Evolutionary conservation across 2,888 invertebrate genomes (phyloP).

Genomic region (Nyleta sp.): DNA sequence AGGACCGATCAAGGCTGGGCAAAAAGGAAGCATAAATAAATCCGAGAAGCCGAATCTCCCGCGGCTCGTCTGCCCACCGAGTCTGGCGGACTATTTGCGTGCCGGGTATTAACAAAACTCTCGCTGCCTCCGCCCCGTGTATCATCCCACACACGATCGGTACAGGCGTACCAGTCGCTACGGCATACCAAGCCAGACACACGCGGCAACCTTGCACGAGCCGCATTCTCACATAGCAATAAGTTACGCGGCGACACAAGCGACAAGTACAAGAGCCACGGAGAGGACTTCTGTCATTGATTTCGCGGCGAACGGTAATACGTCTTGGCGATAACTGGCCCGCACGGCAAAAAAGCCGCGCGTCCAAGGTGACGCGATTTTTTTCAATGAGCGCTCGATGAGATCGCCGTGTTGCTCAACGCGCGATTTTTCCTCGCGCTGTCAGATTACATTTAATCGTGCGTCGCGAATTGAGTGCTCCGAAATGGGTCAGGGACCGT

Average conservation of each 20-base stretch:
- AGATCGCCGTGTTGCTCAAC: constrained; percentile 43
- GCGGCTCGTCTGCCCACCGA: constrained; percentile 62
- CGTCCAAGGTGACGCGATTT: constrained; percentile 60
- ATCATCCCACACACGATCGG: constrained; percentile 66
- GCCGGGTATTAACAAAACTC: constrained; percentile 65
- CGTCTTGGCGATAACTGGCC: constrained; percentile 57
- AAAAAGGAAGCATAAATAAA: constrained; percentile 65
- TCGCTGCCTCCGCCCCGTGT: constrained; percentile 61
- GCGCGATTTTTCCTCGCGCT: constrained; percentile 25
- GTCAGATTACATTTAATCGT: constrained; percentile 52
- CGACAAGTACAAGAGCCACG: constrained; percentile 53
- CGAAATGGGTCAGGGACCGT: constrained; percentile 52
- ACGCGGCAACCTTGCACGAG: constrained; percentile 57
- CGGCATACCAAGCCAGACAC: constrained; percentile 32
- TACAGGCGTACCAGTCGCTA: constrained; percentile 56
- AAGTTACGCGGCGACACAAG: constrained; percentile 57
- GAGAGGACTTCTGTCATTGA: constrained; percentile 61
- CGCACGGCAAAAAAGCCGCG: constrained; percentile 20
- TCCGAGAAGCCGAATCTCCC: constrained; percentile 62
- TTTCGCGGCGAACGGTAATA: constrained; percentile 64
- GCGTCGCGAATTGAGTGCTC: constrained; percentile 17
- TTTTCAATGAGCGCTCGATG: constrained; percentile 37
- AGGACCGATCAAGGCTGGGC: constrained; percentile 61
- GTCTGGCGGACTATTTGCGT: constrained; percentile 67
- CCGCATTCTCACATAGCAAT: constrained; percentile 63